Conservation (phyloP, 2,113 vertebrate genomes). For the Tetraodon nigroviridis region DNA sequence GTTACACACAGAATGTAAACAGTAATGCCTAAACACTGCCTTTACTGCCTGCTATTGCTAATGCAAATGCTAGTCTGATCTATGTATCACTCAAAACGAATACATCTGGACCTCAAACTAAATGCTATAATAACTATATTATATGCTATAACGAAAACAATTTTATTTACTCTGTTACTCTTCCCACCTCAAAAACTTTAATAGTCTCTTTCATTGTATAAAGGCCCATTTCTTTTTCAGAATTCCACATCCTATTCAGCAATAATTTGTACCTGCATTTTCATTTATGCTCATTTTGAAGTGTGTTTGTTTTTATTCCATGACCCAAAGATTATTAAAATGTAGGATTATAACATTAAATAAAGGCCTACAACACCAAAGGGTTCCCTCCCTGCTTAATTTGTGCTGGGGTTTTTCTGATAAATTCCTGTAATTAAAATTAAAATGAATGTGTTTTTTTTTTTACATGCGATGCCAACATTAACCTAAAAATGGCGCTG, state of each 20-base stretch:
- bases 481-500: too few species aligned
- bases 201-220: neutral
- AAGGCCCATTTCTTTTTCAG: neutral
- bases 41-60: constrained; percentile 11
- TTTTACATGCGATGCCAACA: too few species aligned
- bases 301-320: constrained; percentile 8
- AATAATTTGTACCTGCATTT: constrained; percentile 4
- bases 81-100: constrained; percentile 11
- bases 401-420: constrained; percentile 12
- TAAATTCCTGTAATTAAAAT: neutral
- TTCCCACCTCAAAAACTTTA: too few species aligned
- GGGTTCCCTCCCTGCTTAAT: neutral
- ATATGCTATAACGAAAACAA: too few species aligned
- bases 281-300: neutral
- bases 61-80: constrained; percentile 10
- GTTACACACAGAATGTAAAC: neutral
- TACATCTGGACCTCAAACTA: too few species aligned
- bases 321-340: constrained; percentile 39
- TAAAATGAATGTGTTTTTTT: too few species aligned
- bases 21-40: constrained; percentile 50
- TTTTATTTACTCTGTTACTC: too few species aligned
- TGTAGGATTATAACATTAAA: constrained; percentile 29
- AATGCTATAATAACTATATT: too few species aligned
- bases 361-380: constrained; percentile 49
- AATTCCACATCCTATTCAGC: neutral